These are phyloP conservation scores for Pseudomyrmex flavicornis DNA, from an alignment of 1,140 invertebrate genomes.

Conservation along the genomic window DNA sequence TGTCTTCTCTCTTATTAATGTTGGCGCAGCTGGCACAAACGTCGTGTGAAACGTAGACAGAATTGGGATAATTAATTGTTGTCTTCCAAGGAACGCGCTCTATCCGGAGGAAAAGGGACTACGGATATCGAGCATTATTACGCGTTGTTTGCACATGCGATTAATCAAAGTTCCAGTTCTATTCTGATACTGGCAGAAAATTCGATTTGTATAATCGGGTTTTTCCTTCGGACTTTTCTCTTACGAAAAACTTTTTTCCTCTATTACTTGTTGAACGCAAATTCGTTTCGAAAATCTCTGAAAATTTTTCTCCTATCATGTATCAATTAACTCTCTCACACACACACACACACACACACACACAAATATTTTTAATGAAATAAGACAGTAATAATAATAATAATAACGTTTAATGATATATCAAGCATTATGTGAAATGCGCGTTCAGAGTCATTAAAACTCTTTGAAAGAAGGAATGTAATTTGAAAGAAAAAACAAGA, in stretches of 20 bases:
- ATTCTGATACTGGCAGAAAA: background rate
- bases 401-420: too few species aligned
- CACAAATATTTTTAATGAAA: background rate
- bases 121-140: constrained; percentile 38
- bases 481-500: too few species aligned
- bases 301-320: background rate
- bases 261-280: constrained; percentile 9
- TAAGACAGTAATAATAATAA: background rate
- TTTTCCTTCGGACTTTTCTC: background rate
- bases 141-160: constrained; percentile 42
- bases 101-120: constrained; percentile 33
- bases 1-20: constrained; percentile 64
- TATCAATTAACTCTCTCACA: too few species aligned
- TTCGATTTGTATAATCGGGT: constrained; percentile 12
- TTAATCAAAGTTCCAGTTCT: constrained; percentile 48
- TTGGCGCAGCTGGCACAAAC: constrained; percentile 63
- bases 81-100: constrained; percentile 50
- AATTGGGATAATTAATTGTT: constrained; percentile 66
- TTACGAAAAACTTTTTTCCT: background rate
- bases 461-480: too few species aligned
- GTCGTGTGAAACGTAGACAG: constrained; percentile 55
- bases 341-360: too few species aligned
- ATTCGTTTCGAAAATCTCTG: background rate
- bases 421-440: too few species aligned
- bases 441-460: too few species aligned